Percentiles rank a stretch among this genome's conserved stretches.
These are phyloP conservation scores for Leistus spinibarbis DNA, from an alignment of 2,888 invertebrate species.

Conservation along the genomic window DNA sequence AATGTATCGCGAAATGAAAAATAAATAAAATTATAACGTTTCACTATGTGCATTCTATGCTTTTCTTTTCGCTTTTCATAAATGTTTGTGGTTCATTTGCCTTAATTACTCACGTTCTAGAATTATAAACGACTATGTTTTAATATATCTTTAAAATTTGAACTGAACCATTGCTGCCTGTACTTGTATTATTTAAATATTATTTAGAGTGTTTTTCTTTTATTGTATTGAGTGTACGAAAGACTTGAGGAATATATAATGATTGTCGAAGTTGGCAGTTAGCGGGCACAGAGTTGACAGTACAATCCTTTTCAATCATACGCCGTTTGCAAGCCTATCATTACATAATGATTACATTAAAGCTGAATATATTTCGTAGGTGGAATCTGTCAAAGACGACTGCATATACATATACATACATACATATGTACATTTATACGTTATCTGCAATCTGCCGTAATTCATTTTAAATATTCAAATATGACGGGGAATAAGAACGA, in stretches of 20 bases:
- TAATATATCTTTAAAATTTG: too few relatives aligned
- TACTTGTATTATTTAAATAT: background rate
- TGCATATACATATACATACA: too few relatives aligned
- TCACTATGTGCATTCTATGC: too few relatives aligned
- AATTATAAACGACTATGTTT: too few relatives aligned
- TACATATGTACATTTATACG: too few relatives aligned
- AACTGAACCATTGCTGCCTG: background rate
- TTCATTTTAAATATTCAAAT: background rate
- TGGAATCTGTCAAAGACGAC: background rate
- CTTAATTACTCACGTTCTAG: too few relatives aligned
- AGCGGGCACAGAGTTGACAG: background rate
- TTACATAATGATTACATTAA: background rate
- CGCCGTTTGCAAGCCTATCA: background rate
- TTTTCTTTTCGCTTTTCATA: background rate
- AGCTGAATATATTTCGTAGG: background rate
- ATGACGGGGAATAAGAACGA: background rate
- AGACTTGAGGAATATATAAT: too few relatives aligned
- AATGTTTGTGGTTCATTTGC: background rate
- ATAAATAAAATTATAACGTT: constrained; percentile 22
- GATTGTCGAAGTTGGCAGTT: background rate
- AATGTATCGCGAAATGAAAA: constrained; percentile 21
- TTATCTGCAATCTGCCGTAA: background rate
- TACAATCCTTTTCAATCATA: background rate
- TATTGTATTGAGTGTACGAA: too few relatives aligned
- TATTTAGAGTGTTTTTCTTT: background rate